A percentile compares a stretch with the other conserved stretches of the same genome.
These are phyloP conservation scores for Drosophila kohkoa DNA, from an alignment of 1,140 invertebrate genomes.

Conservation along the genomic window DNA sequence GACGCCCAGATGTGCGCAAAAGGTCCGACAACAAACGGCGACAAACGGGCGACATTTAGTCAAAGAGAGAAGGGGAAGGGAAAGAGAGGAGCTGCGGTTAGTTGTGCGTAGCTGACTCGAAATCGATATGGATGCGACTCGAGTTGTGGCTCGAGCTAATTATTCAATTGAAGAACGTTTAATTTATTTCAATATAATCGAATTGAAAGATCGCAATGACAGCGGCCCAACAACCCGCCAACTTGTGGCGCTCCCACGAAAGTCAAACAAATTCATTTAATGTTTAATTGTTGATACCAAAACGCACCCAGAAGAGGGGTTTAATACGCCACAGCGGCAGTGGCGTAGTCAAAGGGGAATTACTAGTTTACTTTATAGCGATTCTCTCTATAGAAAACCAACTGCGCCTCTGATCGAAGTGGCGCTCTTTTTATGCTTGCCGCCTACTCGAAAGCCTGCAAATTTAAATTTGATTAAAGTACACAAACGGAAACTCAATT, in stretches of 20 bases:
- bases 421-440: constrained; percentile 33
- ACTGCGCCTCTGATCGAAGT: constrained; percentile 26
- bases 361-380: not conserved
- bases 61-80: not conserved
- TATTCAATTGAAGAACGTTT: constrained; percentile 83
- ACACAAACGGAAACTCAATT: constrained; percentile 65
- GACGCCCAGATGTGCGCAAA: constrained; percentile 69
- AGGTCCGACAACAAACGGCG: constrained; percentile 45
- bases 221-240: constrained; percentile 10
- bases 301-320: constrained; percentile 25
- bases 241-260: constrained; percentile 71
- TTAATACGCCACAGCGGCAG: not conserved
- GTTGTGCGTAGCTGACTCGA: constrained; percentile 39
- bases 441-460: constrained; percentile 65
- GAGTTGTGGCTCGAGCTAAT: constrained; percentile 61
- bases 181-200: constrained; percentile 84
- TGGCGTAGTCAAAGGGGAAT: not conserved
- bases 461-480: constrained; percentile 77
- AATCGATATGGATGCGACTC: constrained; percentile 53
- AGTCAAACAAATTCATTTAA: constrained; percentile 82
- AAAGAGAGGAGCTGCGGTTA: not conserved
- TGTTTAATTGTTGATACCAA: constrained; percentile 66
- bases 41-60: constrained; percentile 51
- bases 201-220: constrained; percentile 72
- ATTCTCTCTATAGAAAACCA: not conserved